These are phyloP conservation scores for Smutsia temminckii DNA, from an alignment of 2,797 vertebrate species.

Conservation along the genomic window DNA sequence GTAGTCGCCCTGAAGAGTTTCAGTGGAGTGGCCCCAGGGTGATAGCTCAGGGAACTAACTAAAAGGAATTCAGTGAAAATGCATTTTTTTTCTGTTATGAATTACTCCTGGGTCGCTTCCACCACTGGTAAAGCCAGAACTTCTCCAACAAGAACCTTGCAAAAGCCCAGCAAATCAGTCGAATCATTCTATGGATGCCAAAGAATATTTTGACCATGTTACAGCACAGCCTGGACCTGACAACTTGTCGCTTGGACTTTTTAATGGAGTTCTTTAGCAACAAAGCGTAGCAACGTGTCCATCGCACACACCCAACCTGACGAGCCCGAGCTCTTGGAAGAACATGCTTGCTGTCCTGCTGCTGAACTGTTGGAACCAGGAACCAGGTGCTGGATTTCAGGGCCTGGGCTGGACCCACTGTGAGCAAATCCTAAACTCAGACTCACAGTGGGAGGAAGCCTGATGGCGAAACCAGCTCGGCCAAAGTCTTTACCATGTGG, in stretches of 20 bases:
- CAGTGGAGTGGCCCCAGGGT: conserved; percentile 88
- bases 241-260: conserved; percentile 79
- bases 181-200: conserved; percentile 88
- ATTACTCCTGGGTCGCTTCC: conserved; percentile 85
- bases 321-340: conserved; percentile 79
- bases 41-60: conserved; percentile 88
- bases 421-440: conserved; percentile 79
- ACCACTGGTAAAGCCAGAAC: conserved; percentile 85
- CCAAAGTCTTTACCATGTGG: conserved; percentile 70
- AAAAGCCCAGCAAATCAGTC: conserved; percentile 84
- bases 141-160: conserved; percentile 83
- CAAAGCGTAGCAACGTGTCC: conserved; percentile 78
- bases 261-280: conserved; percentile 81
- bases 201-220: conserved; percentile 88
- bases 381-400: conserved; percentile 73
- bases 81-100: conserved; percentile 82
- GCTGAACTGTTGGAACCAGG: conserved; percentile 44
- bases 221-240: conserved; percentile 86
- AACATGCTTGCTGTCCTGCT: conserved; percentile 78
- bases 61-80: conserved; percentile 84
- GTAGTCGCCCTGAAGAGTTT: conserved; percentile 82
- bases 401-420: conserved; percentile 81
- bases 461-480: conserved; percentile 78
- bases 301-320: conserved; percentile 76
- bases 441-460: conserved; percentile 54